These are phyloP conservation scores for Centropus bengalensis DNA, from an alignment of 2,113 vertebrate species.

Conservation along the genomic window DNA sequence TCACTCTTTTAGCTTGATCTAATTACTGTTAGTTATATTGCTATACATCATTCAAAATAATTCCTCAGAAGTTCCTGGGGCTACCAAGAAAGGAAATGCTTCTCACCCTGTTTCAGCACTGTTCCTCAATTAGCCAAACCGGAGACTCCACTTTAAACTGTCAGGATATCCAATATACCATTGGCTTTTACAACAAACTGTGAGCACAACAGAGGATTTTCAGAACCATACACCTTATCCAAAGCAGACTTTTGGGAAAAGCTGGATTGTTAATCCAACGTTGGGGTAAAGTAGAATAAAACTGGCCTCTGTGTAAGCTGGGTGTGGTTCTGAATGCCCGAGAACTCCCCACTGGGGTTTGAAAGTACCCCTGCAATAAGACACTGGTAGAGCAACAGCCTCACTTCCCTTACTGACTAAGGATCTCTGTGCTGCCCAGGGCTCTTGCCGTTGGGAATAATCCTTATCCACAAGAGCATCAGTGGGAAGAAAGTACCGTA, in stretches of 20 bases:
- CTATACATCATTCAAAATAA: neutral
- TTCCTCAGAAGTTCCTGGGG: neutral
- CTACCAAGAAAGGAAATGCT: neutral
- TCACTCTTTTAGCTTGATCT: neutral
- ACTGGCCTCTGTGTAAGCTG: neutral
- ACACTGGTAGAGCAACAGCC: neutral
- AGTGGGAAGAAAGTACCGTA: neutral
- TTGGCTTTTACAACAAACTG: neutral
- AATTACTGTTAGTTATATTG: neutral
- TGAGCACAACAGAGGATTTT: neutral
- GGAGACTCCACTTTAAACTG: neutral
- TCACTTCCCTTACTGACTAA: neutral
- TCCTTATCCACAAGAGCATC: neutral
- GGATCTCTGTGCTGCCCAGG: neutral
- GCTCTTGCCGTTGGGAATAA: neutral
- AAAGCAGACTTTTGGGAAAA: neutral
- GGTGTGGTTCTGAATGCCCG: neutral
- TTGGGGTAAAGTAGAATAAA: neutral
- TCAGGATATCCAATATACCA: neutral
- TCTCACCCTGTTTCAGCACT: neutral
- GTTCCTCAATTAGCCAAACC: neutral
- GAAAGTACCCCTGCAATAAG: neutral
- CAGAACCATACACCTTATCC: neutral
- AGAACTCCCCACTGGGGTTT: fast-evolving
- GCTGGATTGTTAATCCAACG: neutral